These are phyloP conservation scores for Helogale parvula DNA, from an alignment of 2,113 vertebrate species.

Conservation along the genomic window DNA sequence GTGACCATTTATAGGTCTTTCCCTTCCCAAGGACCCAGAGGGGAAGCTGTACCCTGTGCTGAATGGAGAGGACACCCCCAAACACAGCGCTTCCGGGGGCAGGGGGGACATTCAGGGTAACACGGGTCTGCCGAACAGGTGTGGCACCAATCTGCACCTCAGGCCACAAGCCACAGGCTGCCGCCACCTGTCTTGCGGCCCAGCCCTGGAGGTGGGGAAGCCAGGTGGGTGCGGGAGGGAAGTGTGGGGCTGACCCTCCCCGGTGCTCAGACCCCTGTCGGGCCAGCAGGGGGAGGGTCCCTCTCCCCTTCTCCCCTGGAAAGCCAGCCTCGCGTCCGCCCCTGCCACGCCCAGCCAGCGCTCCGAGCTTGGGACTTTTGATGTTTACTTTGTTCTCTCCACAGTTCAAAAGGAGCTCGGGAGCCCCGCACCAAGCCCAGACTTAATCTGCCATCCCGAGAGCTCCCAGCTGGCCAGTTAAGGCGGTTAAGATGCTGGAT, in stretches of 20 bases:
- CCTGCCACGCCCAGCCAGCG: slow-evolving; percentile 59
- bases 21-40: fast-evolving
- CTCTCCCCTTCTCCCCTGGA: neutral
- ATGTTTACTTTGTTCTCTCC: slow-evolving; percentile 88
- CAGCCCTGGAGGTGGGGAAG: neutral
- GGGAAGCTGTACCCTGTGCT: fast-evolving
- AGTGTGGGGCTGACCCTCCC: neutral
- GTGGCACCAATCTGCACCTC: neutral
- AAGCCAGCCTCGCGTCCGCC: neutral
- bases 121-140: neutral
- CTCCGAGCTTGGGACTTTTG: slow-evolving; percentile 83
- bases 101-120: slow-evolving; percentile 22
- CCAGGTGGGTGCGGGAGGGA: neutral
- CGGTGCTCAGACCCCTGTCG: neutral
- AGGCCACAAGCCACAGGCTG: neutral
- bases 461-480: slow-evolving; percentile 88
- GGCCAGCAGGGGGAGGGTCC: neutral
- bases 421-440: slow-evolving; percentile 83
- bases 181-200: neutral
- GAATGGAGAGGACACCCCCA: neutral
- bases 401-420: slow-evolving; percentile 86
- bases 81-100: neutral
- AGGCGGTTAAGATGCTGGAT: slow-evolving; percentile 88
- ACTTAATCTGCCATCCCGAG: slow-evolving; percentile 87
- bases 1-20: neutral